A percentile compares a stretch with the other conserved stretches of the same genome.
phyloP scores from a whole-genome alignment of 92 coral and sea anemone species.

The Virgularia gustaviana region DNA sequence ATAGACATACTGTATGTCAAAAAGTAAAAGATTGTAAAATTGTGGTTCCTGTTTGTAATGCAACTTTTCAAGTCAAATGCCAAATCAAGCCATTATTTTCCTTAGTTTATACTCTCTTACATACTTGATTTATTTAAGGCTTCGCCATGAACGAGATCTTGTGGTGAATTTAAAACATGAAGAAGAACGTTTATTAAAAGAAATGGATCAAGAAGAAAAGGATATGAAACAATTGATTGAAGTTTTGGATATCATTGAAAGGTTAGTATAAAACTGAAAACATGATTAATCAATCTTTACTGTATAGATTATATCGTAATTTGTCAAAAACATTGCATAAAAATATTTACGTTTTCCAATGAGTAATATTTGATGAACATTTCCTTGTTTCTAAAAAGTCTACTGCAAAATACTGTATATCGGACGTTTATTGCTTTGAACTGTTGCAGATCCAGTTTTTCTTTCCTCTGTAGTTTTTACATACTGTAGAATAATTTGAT shows the following conservation, averaged over 20 bases:
- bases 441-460: no score
- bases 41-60: no score
- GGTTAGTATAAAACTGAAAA: slow-evolving; percentile 45
- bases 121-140: no score
- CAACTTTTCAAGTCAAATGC: no score
- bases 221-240: slow-evolving; percentile 78
- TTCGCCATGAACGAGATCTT: slow-evolving; percentile 78
- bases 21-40: no score
- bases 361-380: neutral
- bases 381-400: neutral
- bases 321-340: neutral
- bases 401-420: no score
- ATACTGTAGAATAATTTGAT: neutral
- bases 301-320: neutral
- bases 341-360: neutral
- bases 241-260: slow-evolving; percentile 83
- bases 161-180: slow-evolving; percentile 82
- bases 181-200: slow-evolving; percentile 62
- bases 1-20: neutral
- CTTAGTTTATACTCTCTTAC: no score
- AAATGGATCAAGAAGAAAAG: slow-evolving; percentile 72
- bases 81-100: no score
- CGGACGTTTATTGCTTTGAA: no score
- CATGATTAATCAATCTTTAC: neutral
- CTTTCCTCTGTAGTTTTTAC: neutral